Conservation (phyloP, 2,113 vertebrate genomes). For the Hoplias malabaricus region DNA sequence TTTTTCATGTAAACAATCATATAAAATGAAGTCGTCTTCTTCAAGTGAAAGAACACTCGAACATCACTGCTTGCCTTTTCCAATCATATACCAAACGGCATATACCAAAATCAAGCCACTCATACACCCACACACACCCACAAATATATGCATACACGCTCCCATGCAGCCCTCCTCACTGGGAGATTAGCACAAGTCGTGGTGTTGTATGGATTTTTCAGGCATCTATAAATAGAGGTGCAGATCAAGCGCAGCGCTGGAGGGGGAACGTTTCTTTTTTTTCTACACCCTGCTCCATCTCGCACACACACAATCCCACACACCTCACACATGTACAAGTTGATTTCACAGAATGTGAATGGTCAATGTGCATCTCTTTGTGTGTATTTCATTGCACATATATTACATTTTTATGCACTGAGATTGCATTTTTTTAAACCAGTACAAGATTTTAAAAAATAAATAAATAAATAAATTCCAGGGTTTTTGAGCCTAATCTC, state of each 20-base stretch:
- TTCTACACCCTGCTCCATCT: background rate
- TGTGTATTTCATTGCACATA: background rate
- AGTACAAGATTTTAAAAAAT: background rate
- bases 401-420: background rate
- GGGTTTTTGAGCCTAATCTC: background rate
- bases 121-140: background rate
- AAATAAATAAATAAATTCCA: too few species aligned
- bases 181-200: conserved; percentile 10
- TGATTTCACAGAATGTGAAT: background rate
- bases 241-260: conserved; percentile 17
- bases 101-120: background rate
- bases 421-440: background rate
- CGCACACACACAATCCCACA: background rate
- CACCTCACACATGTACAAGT: background rate
- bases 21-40: too few species aligned
- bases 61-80: too few species aligned
- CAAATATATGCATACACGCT: background rate
- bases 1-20: too few species aligned
- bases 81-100: background rate
- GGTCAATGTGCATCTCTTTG: background rate
- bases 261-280: conserved; percentile 21
- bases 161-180: background rate
- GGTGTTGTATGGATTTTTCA: conserved; percentile 38
- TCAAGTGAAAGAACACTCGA: too few species aligned
- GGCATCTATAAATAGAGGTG: conserved; percentile 38